Base-by-base conservation (phyloP, 2,888 invertebrate genomes). In the Slavum lentiscoides region DNA sequence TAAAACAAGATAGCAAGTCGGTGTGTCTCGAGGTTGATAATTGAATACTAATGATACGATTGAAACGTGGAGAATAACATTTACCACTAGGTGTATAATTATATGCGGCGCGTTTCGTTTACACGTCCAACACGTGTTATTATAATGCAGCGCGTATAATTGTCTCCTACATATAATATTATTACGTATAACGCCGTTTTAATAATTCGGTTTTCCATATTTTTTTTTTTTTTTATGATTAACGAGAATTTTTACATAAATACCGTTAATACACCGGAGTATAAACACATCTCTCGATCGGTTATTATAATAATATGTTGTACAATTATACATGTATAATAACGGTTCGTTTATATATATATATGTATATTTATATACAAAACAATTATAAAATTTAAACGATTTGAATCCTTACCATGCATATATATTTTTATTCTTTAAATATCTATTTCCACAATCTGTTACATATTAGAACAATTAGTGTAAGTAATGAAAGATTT, bases 1-100 rank as follows among this genome's bases (percentile, higher is more conserved):
- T 49, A 37, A 37, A 39, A 37, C 30, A 39, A 9, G 21, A 30
- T 30, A 30, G 30, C 30, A 30, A 23, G 21, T 66, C 9, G 39
- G 58, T 21, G 39, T 59, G 9, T 37, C 6, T 8, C 19, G n/a
- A 37, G 30, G 55, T 37, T 53, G 37, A 59, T 72, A 72, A 74
- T 74, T 74, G 73, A 74, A 62, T 74, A n/a, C 49, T 62, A 62
- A 74, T 30, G 49, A 53, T 62, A 74, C n/a, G 30, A 30, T 61
- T 17, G 23, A 30, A 61, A 62, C 21, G 62, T 53, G 19, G 49
- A 49, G 11, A 59, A 59, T 23, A 23, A 21, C 61, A 61, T 49
- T 30, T 73, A 61, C 43, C 49, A n/a, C 62, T 30, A 30, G 1
- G 4, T 30, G 4, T 74, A 74, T 74, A 62, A 74, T 74, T 62